These are phyloP conservation scores for Oasisia sp. DNA, from an alignment of 2,888 invertebrate genomes.

Conservation along the genomic window DNA sequence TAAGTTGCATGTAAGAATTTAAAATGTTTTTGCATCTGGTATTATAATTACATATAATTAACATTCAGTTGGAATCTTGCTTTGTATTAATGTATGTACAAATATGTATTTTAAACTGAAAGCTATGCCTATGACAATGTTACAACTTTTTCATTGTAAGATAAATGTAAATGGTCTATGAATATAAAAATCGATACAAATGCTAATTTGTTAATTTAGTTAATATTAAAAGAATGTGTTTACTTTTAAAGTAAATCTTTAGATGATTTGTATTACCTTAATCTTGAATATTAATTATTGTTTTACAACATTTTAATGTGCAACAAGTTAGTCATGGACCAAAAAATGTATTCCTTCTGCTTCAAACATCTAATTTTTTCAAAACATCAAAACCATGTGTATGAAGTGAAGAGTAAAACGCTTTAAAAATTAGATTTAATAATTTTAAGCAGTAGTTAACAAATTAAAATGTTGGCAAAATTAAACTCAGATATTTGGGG, in stretches of 20 bases:
- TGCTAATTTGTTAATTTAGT: not conserved
- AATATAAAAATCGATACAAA: not conserved
- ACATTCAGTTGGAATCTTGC: too few relatives aligned
- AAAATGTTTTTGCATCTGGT: too few relatives aligned
- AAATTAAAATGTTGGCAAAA: too few relatives aligned
- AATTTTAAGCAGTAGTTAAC: not conserved
- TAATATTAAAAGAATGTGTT: not conserved
- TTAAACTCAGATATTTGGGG: too few relatives aligned
- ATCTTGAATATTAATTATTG: not conserved
- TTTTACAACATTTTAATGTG: not conserved
- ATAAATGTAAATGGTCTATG: not conserved
- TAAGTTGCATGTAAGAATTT: too few relatives aligned
- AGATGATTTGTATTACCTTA: not conserved
- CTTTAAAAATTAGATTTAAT: not conserved
- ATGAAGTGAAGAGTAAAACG: too few relatives aligned
- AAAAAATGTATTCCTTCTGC: not conserved
- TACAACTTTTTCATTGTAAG: not conserved
- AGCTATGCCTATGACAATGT: not conserved
- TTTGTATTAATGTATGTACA: too few relatives aligned
- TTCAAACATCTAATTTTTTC: not conserved
- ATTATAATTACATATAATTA: too few relatives aligned
- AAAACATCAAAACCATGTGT: not conserved
- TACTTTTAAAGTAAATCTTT: not conserved
- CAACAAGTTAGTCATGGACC: not conserved
- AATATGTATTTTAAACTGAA: too few relatives aligned